A percentile compares a stretch with the other conserved stretches of the same genome.
Conservation (phyloP, 2,113 vertebrate genomes). For the Callorhinus ursinus region DNA sequence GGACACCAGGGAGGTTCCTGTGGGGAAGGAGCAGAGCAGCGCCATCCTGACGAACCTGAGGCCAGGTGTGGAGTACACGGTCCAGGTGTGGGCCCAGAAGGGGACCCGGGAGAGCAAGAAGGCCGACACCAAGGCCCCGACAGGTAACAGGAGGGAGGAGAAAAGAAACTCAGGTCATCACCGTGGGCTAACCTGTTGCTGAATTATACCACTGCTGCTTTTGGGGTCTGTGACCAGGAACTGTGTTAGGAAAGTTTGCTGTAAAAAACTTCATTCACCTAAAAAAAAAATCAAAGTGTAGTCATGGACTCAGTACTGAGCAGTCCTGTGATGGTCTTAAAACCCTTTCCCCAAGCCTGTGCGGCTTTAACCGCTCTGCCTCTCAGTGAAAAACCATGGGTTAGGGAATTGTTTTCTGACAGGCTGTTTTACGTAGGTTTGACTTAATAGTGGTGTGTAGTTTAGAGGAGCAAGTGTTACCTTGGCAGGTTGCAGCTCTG, state of each 20-base stretch:
- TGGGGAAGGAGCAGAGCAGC: constrained; percentile 84
- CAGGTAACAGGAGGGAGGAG: constrained; percentile 81
- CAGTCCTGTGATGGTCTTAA: neutral
- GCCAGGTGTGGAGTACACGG: constrained; percentile 84
- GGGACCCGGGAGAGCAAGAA: constrained; percentile 85
- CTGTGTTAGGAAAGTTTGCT: neutral
- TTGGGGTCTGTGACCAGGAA: neutral
- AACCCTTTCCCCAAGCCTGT: neutral
- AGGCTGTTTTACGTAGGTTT: neutral
- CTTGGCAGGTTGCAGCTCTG: neutral
- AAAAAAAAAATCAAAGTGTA: neutral
- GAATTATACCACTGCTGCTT: neutral
- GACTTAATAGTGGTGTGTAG: neutral
- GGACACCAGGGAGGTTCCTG: constrained; percentile 81
- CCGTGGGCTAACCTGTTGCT: neutral
- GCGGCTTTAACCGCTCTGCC: neutral
- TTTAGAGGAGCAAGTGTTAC: neutral
- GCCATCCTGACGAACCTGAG: constrained; percentile 84
- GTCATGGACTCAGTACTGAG: neutral
- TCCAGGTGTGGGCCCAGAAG: constrained; percentile 88
- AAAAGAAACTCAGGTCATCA: neutral
- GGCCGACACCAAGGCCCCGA: constrained; percentile 82
- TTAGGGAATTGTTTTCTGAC: neutral
- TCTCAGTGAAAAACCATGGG: neutral
- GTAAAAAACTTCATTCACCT: neutral